Percentiles rank a stretch among this genome's conserved stretches.
Conservation (phyloP, 1,140 invertebrate genomes). For the Melitaea cinxia region DNA sequence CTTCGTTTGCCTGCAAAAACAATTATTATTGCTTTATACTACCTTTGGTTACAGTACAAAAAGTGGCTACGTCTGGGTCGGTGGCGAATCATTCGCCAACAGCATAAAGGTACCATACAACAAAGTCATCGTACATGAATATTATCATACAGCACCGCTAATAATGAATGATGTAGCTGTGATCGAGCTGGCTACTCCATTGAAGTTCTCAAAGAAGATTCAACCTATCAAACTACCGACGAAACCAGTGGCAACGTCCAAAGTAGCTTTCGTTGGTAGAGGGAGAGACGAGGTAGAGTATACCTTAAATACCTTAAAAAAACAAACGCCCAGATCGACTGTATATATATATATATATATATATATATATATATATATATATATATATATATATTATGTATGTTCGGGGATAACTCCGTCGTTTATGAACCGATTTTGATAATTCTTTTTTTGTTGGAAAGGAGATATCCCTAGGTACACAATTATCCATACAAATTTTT, state of each 20-base stretch:
- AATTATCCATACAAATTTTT: no score
- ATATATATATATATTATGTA: no score
- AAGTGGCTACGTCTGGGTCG: constrained; percentile 28
- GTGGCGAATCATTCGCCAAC: constrained; percentile 25
- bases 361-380: no score
- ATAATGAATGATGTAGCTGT: constrained; percentile 43
- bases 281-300: constrained; percentile 37
- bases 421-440: no score
- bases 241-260: background rate
- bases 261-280: constrained; percentile 32
- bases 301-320: background rate
- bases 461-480: no score
- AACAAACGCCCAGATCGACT: no score
- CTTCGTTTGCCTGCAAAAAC: no score
- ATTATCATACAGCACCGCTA: background rate
- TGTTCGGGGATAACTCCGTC: no score
- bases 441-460: no score
- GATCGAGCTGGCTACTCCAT: constrained; percentile 31
- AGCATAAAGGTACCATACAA: constrained; percentile 26
- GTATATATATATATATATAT: no score
- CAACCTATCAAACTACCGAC: constrained; percentile 31
- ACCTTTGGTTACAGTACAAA: no score
- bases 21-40: no score
- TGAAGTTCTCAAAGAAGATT: constrained; percentile 35
- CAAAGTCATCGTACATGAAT: constrained; percentile 22